phyloP scores from a whole-genome alignment of 1,140 invertebrate genomes.

The Episyrphus balteatus region DNA sequence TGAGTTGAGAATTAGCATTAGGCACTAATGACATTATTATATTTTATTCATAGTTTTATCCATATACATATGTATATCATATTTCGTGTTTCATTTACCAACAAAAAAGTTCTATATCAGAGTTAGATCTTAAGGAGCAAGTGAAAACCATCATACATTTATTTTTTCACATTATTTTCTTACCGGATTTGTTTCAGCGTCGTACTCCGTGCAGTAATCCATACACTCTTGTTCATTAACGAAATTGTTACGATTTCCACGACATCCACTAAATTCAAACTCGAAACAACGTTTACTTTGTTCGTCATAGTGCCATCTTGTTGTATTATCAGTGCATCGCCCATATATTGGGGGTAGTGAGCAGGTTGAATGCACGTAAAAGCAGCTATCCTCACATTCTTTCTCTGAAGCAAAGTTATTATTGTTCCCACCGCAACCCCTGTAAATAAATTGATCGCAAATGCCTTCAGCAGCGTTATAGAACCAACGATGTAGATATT shows the following conservation, averaged over 20 bases:
- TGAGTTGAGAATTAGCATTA: too few species aligned
- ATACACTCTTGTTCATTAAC: constrained; percentile 73
- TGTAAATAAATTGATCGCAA: constrained; percentile 73
- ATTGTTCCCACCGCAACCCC: constrained; percentile 74
- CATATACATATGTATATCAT: too few species aligned
- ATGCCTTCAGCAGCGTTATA: constrained; percentile 66
- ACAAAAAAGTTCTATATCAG: too few species aligned
- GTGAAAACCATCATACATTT: too few species aligned
- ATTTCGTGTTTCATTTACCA: too few species aligned
- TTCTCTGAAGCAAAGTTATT: constrained; percentile 71
- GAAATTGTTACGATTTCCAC: constrained; percentile 75
- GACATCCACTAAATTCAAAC: constrained; percentile 58
- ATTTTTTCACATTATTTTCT: too few species aligned
- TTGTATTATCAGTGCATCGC: constrained; percentile 43
- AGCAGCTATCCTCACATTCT: constrained; percentile 69
- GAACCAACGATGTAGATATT: constrained; percentile 52
- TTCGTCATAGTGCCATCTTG: constrained; percentile 64
- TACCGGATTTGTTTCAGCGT: neutral
- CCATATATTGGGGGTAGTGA: constrained; percentile 53
- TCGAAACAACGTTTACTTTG: constrained; percentile 50
- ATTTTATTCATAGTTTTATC: too few species aligned
- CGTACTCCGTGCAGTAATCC: constrained; percentile 49
- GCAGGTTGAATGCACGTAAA: constrained; percentile 59
- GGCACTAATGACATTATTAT: too few species aligned
- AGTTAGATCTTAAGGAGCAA: too few species aligned